Percentiles rank a stretch among this genome's conserved stretches.
Conservation (phyloP, 2,113 vertebrate species). For the Cygnus atratus region DNA sequence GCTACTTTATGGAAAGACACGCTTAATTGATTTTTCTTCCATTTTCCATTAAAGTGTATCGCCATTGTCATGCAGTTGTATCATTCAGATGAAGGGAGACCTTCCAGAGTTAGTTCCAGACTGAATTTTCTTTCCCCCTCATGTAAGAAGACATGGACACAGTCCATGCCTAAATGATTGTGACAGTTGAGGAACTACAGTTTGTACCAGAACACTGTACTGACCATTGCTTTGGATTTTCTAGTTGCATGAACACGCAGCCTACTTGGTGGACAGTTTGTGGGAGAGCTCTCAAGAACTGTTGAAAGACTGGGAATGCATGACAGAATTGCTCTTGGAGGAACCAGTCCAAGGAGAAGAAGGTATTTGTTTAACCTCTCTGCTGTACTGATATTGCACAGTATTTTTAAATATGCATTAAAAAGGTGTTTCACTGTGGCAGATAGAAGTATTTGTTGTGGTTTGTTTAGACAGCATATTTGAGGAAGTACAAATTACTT, state of each 20-base stretch:
- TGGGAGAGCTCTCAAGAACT: constrained; percentile 99
- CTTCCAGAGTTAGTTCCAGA: not conserved
- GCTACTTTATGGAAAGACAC: not conserved
- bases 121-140: not conserved
- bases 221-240: constrained; percentile 67
- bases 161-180: not conserved
- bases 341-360: constrained; percentile 98
- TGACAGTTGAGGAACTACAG: not conserved
- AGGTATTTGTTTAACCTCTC: constrained; percentile 74
- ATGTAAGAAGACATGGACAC: rapidly evolving
- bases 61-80: not conserved
- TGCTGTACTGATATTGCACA: not conserved
- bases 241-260: constrained; percentile 97
- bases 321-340: constrained; percentile 95
- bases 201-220: not conserved
- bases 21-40: not conserved
- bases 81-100: not conserved
- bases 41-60: not conserved
- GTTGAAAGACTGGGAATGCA: constrained; percentile 99
- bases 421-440: not conserved
- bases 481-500: not conserved
- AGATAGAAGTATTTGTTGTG: not conserved
- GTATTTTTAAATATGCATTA: not conserved
- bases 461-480: not conserved
- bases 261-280: constrained; percentile 96